phyloP scores from a whole-genome alignment of 2,113 vertebrate species.

The Vicugna pacos region DNA sequence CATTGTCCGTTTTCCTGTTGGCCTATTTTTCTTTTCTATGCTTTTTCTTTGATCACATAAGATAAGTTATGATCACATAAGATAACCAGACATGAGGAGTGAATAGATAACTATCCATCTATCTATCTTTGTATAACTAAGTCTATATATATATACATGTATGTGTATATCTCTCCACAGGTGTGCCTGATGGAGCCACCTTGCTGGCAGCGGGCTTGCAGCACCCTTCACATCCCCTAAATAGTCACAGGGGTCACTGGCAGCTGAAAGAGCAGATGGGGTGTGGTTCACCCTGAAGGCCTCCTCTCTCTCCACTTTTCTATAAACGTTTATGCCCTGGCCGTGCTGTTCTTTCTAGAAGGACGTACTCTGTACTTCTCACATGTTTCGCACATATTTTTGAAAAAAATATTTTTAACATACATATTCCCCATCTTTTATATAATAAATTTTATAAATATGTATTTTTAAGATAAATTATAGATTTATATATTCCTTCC shows the following conservation, averaged over 20 bases:
- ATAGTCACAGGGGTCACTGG: not conserved
- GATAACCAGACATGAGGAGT: not conserved
- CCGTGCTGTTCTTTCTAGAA: conserved; percentile 10
- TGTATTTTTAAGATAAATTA: not conserved
- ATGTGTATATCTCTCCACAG: not conserved
- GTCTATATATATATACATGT: too few species aligned
- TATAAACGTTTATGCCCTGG: not conserved
- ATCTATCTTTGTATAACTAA: too few species aligned
- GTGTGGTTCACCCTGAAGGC: not conserved
- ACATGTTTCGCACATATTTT: not conserved
- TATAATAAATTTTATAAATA: not conserved
- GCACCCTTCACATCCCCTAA: not conserved
- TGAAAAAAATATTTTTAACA: not conserved
- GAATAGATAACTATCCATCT: not conserved
- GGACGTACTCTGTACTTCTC: not conserved
- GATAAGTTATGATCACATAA: not conserved
- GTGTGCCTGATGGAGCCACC: not conserved
- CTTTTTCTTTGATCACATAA: not conserved
- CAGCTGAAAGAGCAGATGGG: not conserved
- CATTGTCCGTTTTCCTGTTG: not conserved
- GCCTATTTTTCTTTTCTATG: not conserved
- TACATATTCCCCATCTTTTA: not conserved
- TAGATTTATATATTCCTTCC: not conserved
- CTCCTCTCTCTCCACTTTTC: not conserved
- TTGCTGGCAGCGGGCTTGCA: not conserved